Percentiles rank a stretch among this genome's conserved stretches.
phyloP scores from a whole-genome alignment of 2,113 vertebrate genomes.

The Gymnarchus niloticus region DNA sequence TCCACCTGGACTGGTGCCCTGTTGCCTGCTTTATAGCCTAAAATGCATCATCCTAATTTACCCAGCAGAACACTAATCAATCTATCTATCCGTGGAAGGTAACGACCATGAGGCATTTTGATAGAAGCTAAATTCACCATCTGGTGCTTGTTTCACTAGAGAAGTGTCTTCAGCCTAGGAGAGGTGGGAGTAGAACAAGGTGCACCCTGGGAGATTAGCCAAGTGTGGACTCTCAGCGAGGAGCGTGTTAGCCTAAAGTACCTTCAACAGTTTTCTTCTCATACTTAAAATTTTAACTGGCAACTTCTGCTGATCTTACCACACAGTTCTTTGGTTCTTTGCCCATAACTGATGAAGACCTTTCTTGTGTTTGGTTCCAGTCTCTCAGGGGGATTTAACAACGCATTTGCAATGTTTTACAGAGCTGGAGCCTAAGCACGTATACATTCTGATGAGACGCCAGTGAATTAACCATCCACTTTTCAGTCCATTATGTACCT shows the following conservation, averaged over 20 bases:
- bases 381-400: too few species aligned
- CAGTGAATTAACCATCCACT: too few species aligned
- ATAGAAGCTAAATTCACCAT: conserved; percentile 1
- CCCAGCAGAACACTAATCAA: not conserved
- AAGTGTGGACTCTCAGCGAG: too few species aligned
- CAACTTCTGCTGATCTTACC: not conserved
- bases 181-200: not conserved
- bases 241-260: too few species aligned
- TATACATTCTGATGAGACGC: not conserved
- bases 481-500: too few species aligned
- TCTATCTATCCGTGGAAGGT: not conserved
- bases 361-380: too few species aligned
- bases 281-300: not conserved
- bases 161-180: not conserved
- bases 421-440: not conserved
- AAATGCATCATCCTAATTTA: not conserved
- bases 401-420: too few species aligned
- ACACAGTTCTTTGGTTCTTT: not conserved
- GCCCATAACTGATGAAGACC: too few species aligned
- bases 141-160: not conserved
- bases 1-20: not conserved
- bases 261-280: too few species aligned
- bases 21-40: not conserved
- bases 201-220: too few species aligned
- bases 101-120: not conserved